Evolutionary conservation across 2,113 vertebrate species (phyloP).

Genomic region (Phyllostomus discolor): DNA sequence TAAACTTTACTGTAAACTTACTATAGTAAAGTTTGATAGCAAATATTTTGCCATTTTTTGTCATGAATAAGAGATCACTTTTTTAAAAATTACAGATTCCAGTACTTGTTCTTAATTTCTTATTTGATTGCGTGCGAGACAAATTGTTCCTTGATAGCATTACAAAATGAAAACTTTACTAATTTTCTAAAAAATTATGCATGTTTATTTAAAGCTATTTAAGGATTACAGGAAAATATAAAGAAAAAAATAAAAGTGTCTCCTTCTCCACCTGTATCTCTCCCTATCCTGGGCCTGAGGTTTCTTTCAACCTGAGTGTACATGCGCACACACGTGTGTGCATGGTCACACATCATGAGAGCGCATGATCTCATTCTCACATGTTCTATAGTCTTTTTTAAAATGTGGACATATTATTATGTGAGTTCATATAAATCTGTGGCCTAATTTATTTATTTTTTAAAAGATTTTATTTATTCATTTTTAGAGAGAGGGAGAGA

Average conservation of each 20-base stretch:
- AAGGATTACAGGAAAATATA: background rate
- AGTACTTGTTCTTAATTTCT: background rate
- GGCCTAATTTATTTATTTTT: background rate
- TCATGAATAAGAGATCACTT: background rate
- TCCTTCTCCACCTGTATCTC: background rate
- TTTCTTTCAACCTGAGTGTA: background rate
- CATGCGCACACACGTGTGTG: background rate
- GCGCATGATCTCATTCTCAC: background rate
- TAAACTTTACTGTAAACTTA: too few species aligned
- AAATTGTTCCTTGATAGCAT: background rate
- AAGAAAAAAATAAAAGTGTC: background rate
- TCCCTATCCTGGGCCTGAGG: background rate
- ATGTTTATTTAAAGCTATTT: background rate
- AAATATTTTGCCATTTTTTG: conserved; percentile 20
- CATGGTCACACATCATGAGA: background rate
- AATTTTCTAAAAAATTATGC: background rate
- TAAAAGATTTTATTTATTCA: background rate
- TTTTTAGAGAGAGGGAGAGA: too few species aligned
- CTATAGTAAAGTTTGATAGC: background rate
- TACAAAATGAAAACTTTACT: background rate
- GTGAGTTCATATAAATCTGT: background rate
- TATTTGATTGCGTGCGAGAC: background rate
- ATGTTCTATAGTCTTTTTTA: background rate
- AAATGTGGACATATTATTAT: background rate
- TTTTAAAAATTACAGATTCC: background rate